Evolutionary conservation across 2,113 vertebrate species (phyloP), one percentile per base, ranked within the genome.

Genomic region (Dromiciops gliroides): DNA sequence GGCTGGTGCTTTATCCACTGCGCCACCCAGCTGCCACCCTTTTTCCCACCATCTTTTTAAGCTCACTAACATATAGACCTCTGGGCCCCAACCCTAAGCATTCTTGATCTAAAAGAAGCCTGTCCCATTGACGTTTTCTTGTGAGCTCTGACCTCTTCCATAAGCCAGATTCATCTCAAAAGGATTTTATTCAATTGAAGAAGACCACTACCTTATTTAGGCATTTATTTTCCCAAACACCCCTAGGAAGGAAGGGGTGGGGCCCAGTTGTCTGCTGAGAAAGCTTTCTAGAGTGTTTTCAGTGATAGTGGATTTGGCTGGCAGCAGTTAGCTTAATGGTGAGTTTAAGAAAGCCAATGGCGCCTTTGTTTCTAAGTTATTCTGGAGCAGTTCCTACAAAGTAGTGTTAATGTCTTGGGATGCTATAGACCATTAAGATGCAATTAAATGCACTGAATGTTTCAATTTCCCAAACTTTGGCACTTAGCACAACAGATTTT

Each of bases 381-480:
- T 96, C 91, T 51, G 12, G 51, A 52, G 91, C 91, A 26, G 48
- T 48, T 92, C 25, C 48, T 91, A 93, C 91, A 26, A 67, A 93
- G 97, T 93, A 94, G 92, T 91, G 56, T 92, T 94, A 97, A 96
- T 90, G 89, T 90, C 51, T 90, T 47, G 23, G 44, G 93, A 91
- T 92, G 95, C 95, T 2, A 0, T n/a, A 22, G 89, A 50, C 89
- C 92, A 95, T 96, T 94, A 95, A 95, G 89, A 91, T 95, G 25
- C 94, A 95, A 97, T 97, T 97, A 97, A 97, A 97, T 91, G 52
- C 83, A 22, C 1, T 0, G 89, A 92, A 67, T 48, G 22, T 92
- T 94, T 97, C 95, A 90, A 12, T 95, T 95, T 94, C 94, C 94
- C 88, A 47, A 94, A 90, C 44, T 60, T 28, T 2, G 7, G 23